These are phyloP conservation scores for Acrobasis consociella DNA, from an alignment of 2,888 invertebrate species.

Conservation along the genomic window DNA sequence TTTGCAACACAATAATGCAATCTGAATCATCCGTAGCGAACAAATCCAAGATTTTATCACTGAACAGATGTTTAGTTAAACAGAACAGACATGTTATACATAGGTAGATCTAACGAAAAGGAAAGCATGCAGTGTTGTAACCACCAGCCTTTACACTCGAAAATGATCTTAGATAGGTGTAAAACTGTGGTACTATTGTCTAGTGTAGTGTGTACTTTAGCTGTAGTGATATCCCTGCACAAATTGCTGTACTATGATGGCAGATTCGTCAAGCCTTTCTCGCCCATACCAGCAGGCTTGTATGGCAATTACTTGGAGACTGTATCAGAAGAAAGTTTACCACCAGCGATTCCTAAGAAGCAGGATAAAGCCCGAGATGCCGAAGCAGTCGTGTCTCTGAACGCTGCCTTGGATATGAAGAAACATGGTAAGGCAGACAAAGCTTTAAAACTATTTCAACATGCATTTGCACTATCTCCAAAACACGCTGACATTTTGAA, in stretches of 20 bases:
- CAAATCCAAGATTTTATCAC: conserved; percentile 51
- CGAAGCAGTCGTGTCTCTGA: conserved; percentile 93
- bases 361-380: conserved; percentile 62
- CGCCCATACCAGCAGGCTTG: conserved; percentile 69
- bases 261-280: conserved; percentile 66
- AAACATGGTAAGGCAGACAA: conserved; percentile 91
- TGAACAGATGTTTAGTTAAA: conserved; percentile 44
- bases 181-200: conserved; percentile 71
- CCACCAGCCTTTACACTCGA: conserved; percentile 54
- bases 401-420: conserved; percentile 93
- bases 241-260: conserved; percentile 66
- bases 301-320: conserved; percentile 69
- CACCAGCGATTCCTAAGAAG: conserved; percentile 37
- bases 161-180: conserved; percentile 71
- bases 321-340: conserved; percentile 50
- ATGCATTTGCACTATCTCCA: conserved; percentile 95
- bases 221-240: conserved; percentile 68
- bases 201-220: conserved; percentile 71
- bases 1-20: conserved; percentile 65
- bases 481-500: conserved; percentile 95
- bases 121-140: conserved; percentile 64
- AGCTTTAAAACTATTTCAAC: conserved; percentile 93
- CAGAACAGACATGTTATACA: conserved; percentile 63
- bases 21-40: conserved; percentile 55
- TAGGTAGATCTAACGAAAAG: conserved; percentile 60